These are phyloP conservation scores for Actenoides lindsayi DNA, from an alignment of 2,113 vertebrate species.

Conservation along the genomic window DNA sequence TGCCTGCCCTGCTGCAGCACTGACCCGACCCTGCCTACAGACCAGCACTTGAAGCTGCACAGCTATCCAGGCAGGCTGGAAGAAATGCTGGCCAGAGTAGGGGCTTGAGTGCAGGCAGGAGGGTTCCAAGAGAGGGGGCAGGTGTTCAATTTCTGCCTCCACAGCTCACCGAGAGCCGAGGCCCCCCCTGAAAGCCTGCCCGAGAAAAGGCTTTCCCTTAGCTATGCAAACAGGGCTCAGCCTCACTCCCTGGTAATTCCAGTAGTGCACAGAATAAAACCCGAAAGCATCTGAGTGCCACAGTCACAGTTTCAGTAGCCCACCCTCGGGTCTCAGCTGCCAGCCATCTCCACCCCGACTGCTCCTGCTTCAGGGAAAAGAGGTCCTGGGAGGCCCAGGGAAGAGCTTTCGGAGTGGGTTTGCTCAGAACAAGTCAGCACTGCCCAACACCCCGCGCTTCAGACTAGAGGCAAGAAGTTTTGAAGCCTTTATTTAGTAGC, in stretches of 20 bases:
- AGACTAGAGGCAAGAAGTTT: slow-evolving; percentile 38
- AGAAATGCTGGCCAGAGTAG: neutral
- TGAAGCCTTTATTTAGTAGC: slow-evolving; percentile 83
- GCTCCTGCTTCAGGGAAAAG: neutral
- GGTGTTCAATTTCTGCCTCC: neutral
- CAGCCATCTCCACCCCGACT: too few species aligned
- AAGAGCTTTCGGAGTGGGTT: neutral
- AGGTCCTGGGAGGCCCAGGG: too few species aligned
- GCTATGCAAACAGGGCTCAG: neutral
- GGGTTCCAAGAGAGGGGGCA: neutral
- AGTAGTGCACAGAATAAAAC: neutral
- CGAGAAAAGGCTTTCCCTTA: neutral
- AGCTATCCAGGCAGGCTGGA: neutral
- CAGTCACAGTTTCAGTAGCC: neutral
- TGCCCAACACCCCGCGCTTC: neutral
- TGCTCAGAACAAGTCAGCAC: neutral
- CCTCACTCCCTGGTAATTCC: neutral
- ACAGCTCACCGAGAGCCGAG: neutral
- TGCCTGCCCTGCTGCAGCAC: neutral
- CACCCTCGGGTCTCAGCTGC: neutral
- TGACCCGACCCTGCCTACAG: accelerated
- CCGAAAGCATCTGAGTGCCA: neutral
- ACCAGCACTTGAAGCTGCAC: neutral
- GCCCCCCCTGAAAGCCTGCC: neutral
- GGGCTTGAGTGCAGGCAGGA: neutral